phyloP scores from a whole-genome alignment of 2,888 invertebrate genomes.

The Deroplatys truncata region DNA sequence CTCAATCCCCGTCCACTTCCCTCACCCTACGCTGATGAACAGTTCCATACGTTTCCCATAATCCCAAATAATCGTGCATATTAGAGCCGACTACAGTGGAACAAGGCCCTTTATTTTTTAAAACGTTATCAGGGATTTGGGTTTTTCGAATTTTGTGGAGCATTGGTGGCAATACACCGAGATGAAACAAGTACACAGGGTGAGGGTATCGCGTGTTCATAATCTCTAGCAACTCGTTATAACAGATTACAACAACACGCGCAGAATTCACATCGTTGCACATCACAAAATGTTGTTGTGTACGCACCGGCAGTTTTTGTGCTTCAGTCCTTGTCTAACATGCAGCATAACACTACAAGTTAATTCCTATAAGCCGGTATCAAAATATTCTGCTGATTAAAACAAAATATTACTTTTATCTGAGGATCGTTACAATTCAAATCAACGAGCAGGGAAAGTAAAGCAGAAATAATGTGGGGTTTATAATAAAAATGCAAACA shows the following conservation, averaged over 20 bases:
- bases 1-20: background rate
- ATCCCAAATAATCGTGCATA: background rate
- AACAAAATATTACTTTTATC: background rate
- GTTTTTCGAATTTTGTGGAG: background rate
- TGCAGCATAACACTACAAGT: background rate
- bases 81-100: background rate
- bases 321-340: background rate
- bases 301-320: background rate
- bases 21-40: background rate
- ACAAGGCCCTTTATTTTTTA: background rate
- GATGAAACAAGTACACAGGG: background rate
- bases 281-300: too few relatives aligned
- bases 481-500: background rate
- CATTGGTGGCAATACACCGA: background rate
- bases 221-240: background rate
- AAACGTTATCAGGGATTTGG: background rate
- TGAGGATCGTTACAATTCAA: background rate
- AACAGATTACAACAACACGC: background rate
- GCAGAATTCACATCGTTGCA: background rate
- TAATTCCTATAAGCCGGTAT: background rate
- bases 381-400: background rate
- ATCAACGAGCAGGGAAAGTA: background rate
- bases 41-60: background rate
- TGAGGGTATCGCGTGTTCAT: background rate
- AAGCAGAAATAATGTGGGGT: background rate